Evolutionary conservation across 2,888 invertebrate genomes (phyloP).

Genomic region (Pollenia amentaria): DNA sequence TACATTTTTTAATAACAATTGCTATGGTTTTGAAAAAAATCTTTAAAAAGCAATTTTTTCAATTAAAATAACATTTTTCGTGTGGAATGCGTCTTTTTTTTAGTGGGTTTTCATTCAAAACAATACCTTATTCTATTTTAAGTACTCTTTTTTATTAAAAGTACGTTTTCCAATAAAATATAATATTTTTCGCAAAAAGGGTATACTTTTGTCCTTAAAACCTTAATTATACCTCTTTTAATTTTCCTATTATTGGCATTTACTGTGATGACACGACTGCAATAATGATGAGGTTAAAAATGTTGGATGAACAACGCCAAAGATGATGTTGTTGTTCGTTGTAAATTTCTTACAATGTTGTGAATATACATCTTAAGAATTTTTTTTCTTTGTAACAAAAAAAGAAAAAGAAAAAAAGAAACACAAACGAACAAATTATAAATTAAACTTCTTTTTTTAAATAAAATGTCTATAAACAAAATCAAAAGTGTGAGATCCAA

Average conservation of each 20-base stretch:
- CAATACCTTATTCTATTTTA: too few species aligned
- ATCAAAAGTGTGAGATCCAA: conserved; percentile 66
- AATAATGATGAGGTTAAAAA: conserved; percentile 53
- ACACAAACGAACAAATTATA: conserved; percentile 7
- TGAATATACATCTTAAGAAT: conserved; percentile 12
- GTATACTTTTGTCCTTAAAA: not conserved
- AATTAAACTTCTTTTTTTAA: conserved; percentile 11
- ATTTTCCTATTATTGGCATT: conserved; percentile 45
- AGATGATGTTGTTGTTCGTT: conserved; percentile 21
- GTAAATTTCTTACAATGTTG: conserved; percentile 61
- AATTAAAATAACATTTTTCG: too few species aligned
- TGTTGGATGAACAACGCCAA: not conserved
- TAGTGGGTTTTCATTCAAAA: too few species aligned
- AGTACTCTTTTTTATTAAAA: not conserved
- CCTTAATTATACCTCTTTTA: not conserved
- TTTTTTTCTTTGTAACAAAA: not conserved
- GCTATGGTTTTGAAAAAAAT: rapidly evolving
- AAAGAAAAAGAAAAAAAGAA: not conserved
- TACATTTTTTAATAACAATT: too few species aligned
- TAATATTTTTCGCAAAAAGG: not conserved
- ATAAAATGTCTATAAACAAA: conserved; percentile 53
- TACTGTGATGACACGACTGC: conserved; percentile 53
- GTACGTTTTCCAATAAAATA: not conserved
- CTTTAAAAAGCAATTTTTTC: too few species aligned
- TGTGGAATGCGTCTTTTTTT: too few species aligned